Base-by-base conservation (phyloP, 2,113 vertebrate genomes). In the Lycaon pictus region DNA sequence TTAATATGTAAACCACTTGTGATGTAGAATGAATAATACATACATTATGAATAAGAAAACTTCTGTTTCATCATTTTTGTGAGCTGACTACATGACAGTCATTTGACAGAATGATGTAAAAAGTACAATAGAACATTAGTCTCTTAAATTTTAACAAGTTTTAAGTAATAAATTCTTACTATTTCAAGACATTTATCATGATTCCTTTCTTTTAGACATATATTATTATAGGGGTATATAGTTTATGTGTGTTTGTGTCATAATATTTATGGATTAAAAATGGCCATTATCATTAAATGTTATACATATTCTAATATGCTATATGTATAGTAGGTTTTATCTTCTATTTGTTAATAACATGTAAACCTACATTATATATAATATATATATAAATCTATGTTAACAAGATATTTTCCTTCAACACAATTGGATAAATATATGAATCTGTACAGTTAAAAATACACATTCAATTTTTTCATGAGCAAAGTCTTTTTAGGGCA, bases 381-480 rank as follows among this genome's bases (percentile, higher is more conserved):
- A 90, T 56, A 25, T 35, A 32, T 74, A 74, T 76, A 23, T 51
- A n/a, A n/a, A 4, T 27, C 80, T 96, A 63, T n/a, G 48, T 63
- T 53, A 86, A 93, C 37, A 94, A 84, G 11, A 35, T 32, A 13
- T 25, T 97, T 96, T 27, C 29, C 53, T 95, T 95, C 60, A 91
- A 79, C 7, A 84, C 8, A 93, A 25, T 7, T 97, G 56, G 10
- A 53, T 53, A 87, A 93, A 86, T 94, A 0, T 58, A 12, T 92
- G 27, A 85, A 87, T 65, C 48, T 69, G 0, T 69, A 13, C 35
- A 8, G 17, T 62, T 95, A 60, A 95, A 81, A 86, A 79, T 19
- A 23, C 16, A 56, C 56, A 56, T 71, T 96, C 48, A 72, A 13
- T 37, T 83, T 93, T 93, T 94, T 94, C 43, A 65, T 76, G 88